A percentile compares a stretch with the other conserved stretches of the same genome.
These are phyloP conservation scores for Junonia oenone DNA, from an alignment of 2,888 invertebrate genomes.

Conservation along the genomic window DNA sequence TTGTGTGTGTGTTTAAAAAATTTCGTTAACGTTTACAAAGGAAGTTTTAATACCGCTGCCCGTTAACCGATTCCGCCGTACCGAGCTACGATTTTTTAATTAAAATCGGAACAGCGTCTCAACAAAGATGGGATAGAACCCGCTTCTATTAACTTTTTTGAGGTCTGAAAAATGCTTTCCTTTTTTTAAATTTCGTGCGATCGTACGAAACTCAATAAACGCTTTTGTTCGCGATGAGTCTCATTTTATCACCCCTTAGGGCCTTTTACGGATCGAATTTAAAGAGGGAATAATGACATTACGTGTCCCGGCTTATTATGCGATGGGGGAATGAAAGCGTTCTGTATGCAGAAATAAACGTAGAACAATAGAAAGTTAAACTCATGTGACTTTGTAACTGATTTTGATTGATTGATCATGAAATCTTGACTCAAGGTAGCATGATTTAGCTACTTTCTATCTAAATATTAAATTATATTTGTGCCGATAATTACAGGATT, in stretches of 20 bases:
- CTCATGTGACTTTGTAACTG: not conserved
- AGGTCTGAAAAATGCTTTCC: constrained; percentile 20
- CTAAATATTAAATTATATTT: too few relatives aligned
- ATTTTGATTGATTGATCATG: too few relatives aligned
- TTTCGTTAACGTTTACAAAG: constrained; percentile 27
- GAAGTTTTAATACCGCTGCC: constrained; percentile 25
- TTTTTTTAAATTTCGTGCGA: constrained; percentile 38
- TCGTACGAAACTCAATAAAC: constrained; percentile 58
- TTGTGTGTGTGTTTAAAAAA: constrained; percentile 10
- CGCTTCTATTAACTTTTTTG: constrained; percentile 36
- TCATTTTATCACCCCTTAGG: constrained; percentile 52
- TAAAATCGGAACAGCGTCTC: constrained; percentile 27
- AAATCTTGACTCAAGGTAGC: too few relatives aligned
- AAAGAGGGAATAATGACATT: constrained; percentile 55
- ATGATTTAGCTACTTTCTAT: too few relatives aligned
- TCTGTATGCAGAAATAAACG: not conserved
- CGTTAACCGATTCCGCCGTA: constrained; percentile 22
- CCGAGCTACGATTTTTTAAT: constrained; percentile 26
- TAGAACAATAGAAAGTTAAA: not conserved
- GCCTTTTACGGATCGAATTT: constrained; percentile 47
- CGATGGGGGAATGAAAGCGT: constrained; percentile 1
- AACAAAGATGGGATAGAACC: constrained; percentile 18
- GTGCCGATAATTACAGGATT: too few relatives aligned
- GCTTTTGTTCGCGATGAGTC: constrained; percentile 55
- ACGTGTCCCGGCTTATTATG: constrained; percentile 26